Conservation (phyloP, 2,113 vertebrate genomes). For the Lipophrys pholis region DNA sequence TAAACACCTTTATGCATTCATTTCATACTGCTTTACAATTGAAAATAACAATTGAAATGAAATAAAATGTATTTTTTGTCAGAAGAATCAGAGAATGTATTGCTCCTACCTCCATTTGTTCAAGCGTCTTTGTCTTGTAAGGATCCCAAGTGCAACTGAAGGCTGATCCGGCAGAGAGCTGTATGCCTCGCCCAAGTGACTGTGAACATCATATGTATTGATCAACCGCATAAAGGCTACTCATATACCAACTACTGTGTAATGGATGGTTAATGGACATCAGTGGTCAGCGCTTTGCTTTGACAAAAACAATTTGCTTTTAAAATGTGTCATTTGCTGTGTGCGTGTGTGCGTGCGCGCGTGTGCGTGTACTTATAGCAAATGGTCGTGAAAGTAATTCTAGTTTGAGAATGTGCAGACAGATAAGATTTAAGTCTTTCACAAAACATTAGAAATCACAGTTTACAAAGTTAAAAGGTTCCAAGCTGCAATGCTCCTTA, state of each 20-base stretch:
- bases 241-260: slow-evolving; percentile 7
- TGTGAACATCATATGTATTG: slow-evolving; percentile 48
- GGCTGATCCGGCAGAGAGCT: slow-evolving; percentile 7
- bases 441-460: too few relatives aligned
- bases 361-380: neutral
- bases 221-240: slow-evolving; percentile 32
- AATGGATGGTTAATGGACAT: slow-evolving; percentile 70
- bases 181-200: slow-evolving; percentile 56
- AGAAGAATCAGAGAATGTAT: neutral
- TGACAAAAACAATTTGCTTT: slow-evolving; percentile 40
- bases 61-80: neutral
- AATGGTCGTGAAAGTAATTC: too few relatives aligned
- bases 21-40: neutral
- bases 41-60: neutral
- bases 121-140: slow-evolving; percentile 23
- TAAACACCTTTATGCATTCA: neutral
- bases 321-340: slow-evolving; percentile 27
- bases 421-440: too few relatives aligned
- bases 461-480: too few relatives aligned
- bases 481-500: too few relatives aligned
- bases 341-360: slow-evolving; percentile 13
- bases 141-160: slow-evolving; percentile 21
- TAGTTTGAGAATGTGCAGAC: too few relatives aligned
- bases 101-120: slow-evolving; percentile 69
- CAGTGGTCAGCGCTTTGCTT: slow-evolving; percentile 39